phyloP scores from a whole-genome alignment of 2,113 vertebrate species.

The Alligator mississippiensis region DNA sequence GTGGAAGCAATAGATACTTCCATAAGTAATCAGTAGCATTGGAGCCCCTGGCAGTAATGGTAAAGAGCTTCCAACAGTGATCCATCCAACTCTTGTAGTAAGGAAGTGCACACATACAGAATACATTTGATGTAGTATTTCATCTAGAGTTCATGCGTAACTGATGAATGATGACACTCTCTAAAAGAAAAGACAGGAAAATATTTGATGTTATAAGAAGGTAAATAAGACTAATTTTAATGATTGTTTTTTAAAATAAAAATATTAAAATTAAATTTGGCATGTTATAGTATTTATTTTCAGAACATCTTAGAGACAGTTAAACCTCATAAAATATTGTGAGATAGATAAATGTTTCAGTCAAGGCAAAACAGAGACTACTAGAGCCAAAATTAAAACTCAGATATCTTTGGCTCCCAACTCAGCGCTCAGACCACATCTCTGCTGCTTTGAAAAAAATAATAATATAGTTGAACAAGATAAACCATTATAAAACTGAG shows the following conservation, averaged over 20 bases:
- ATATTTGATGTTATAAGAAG: constrained; percentile 29
- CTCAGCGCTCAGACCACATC: background rate
- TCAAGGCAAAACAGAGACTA: background rate
- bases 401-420: background rate
- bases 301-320: background rate
- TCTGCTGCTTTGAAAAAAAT: background rate
- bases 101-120: constrained; percentile 55
- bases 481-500: background rate
- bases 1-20: constrained; percentile 72
- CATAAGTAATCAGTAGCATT: constrained; percentile 79
- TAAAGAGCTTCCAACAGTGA: constrained; percentile 45
- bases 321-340: background rate
- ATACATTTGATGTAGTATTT: constrained; percentile 42
- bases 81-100: constrained; percentile 65
- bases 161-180: constrained; percentile 88
- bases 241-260: background rate
- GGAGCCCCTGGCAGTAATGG: constrained; percentile 65
- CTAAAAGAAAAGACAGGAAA: constrained; percentile 80
- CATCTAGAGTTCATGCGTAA: constrained; percentile 86
- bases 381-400: background rate
- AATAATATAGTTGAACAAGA: background rate
- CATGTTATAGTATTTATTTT: background rate
- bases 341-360: background rate
- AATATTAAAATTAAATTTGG: background rate
- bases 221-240: background rate